Evolutionary conservation across 2,888 invertebrate genomes (phyloP).

Genomic region (Deroplatys truncata): DNA sequence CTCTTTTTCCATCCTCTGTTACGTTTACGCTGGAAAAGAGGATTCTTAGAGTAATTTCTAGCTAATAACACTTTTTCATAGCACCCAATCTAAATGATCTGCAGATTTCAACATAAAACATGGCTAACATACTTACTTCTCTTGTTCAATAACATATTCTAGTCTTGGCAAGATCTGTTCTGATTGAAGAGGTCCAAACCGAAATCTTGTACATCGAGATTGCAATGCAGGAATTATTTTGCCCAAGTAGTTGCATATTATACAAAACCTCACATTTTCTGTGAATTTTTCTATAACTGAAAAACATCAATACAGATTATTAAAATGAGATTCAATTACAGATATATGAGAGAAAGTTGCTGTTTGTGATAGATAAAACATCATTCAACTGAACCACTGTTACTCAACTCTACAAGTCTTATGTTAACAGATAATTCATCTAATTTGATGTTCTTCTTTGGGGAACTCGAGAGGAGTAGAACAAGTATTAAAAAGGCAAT

Average conservation of each 20-base stretch:
- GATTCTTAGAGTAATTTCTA: not conserved
- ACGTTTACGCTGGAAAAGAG: slow-evolving; percentile 65
- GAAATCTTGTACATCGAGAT: slow-evolving; percentile 93
- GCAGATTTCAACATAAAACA: not conserved
- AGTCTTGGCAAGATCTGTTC: slow-evolving; percentile 88
- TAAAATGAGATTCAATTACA: too few species aligned
- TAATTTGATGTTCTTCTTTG: too few species aligned
- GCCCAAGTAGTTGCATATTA: slow-evolving; percentile 97
- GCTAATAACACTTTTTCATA: not conserved
- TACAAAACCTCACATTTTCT: slow-evolving; percentile 96
- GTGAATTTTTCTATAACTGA: slow-evolving; percentile 98
- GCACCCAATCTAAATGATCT: not conserved
- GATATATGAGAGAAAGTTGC: too few species aligned
- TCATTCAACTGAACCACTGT: too few species aligned
- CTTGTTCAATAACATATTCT: slow-evolving; percentile 74
- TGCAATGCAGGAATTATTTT: slow-evolving; percentile 99
- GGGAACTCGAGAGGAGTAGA: too few species aligned
- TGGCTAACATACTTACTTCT: slow-evolving; percentile 59
- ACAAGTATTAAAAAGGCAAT: too few species aligned
- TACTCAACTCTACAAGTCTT: too few species aligned
- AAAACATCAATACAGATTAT: slow-evolving; percentile 35
- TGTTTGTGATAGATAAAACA: too few species aligned
- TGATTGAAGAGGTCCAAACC: slow-evolving; percentile 85
- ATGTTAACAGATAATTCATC: too few species aligned
- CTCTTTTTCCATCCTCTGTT: slow-evolving; percentile 83